These are phyloP conservation scores for Trialeurodes vaporariorum DNA, from an alignment of 1,140 invertebrate species.

Conservation along the genomic window DNA sequence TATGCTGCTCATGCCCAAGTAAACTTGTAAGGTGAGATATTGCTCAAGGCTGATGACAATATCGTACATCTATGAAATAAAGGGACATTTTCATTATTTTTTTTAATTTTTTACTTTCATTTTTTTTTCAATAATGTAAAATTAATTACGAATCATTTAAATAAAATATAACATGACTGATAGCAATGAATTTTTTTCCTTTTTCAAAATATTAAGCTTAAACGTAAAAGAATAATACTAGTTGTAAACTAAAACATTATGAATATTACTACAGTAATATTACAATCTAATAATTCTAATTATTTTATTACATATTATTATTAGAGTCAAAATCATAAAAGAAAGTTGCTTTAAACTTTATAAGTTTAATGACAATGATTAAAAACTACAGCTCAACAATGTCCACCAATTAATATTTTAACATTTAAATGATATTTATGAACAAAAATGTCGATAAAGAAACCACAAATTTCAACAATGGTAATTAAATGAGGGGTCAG, in stretches of 20 bases:
- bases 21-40: too few species aligned
- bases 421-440: neutral
- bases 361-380: neutral
- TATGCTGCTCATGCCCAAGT: too few species aligned
- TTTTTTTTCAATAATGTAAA: conserved; percentile 1
- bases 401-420: neutral
- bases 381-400: neutral
- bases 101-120: neutral
- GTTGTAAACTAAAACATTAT: neutral
- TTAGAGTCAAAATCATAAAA: neutral
- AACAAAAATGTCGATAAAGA: neutral
- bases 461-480: too few species aligned
- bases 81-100: neutral
- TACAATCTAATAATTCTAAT: neutral
- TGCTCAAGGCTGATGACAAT: too few species aligned
- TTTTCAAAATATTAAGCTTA: neutral
- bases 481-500: too few species aligned
- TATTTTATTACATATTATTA: neutral
- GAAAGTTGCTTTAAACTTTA: neutral
- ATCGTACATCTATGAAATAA: too few species aligned
- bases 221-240: neutral
- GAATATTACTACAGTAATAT: conserved; percentile 1
- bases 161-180: conserved; percentile 1
- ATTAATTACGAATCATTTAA: neutral
- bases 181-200: neutral